phyloP scores from a whole-genome alignment of 2,888 invertebrate genomes.

The Agrochola circellaris region DNA sequence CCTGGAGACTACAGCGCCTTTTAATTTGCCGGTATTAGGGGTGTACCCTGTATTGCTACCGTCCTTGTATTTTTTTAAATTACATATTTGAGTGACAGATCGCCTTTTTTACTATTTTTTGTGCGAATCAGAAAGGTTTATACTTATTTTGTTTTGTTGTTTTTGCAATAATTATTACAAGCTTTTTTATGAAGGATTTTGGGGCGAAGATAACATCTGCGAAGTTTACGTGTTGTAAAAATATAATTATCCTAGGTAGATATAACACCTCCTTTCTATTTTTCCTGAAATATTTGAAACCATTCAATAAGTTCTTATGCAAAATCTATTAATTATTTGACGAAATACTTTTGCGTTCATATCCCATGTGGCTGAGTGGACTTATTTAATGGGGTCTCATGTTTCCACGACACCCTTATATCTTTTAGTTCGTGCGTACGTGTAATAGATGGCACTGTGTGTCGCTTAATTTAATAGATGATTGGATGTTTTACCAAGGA shows the following conservation, averaged over 20 bases:
- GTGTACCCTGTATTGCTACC: slow-evolving; percentile 74
- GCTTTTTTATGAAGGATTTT: neutral
- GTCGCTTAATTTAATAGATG: neutral
- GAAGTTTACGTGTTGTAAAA: neutral
- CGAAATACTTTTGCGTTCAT: neutral
- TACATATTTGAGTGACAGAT: slow-evolving; percentile 41
- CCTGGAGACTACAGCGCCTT: slow-evolving; percentile 85
- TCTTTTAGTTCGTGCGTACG: slow-evolving; percentile 26
- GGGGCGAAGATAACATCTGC: neutral
- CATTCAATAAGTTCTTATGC: too few species aligned
- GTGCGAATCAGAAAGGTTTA: neutral
- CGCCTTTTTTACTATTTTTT: neutral
- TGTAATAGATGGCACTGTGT: slow-evolving; percentile 50
- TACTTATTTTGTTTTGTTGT: neutral
- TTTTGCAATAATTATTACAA: neutral
- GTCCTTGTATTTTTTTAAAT: slow-evolving; percentile 70
- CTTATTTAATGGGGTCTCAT: slow-evolving; percentile 3
- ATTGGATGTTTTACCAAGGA: neutral
- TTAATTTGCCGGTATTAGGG: slow-evolving; percentile 90
- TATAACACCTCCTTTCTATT: neutral
- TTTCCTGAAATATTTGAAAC: neutral
- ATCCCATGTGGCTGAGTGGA: neutral
- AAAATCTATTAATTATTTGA: neutral
- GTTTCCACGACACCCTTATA: neutral
- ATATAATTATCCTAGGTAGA: neutral